phyloP scores from a whole-genome alignment of 2,888 invertebrate species.

The Cacoxenus indagator region DNA sequence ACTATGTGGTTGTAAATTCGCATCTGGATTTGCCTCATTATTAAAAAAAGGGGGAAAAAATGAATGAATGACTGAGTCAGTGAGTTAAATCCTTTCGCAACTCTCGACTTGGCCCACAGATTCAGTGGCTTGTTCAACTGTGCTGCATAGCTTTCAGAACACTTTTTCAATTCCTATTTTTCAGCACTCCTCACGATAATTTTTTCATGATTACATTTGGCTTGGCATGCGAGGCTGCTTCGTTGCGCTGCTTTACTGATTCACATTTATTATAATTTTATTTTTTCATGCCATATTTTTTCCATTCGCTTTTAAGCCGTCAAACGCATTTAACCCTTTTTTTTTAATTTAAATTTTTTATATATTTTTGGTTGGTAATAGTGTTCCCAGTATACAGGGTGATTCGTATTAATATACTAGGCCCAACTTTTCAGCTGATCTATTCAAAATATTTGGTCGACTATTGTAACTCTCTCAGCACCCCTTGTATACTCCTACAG shows the following conservation, averaged over 20 bases:
- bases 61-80: too few species aligned
- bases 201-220: conserved; percentile 65
- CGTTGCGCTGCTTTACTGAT: not conserved
- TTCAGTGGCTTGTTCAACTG: not conserved
- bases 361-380: conserved; percentile 39
- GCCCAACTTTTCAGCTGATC: not conserved
- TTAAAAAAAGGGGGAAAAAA: too few species aligned
- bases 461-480: conserved; percentile 27
- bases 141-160: not conserved
- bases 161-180: conserved; percentile 38
- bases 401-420: too few species aligned
- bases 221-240: conserved; percentile 56
- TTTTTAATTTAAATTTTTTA: conserved; percentile 46
- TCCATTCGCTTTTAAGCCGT: conserved; percentile 40
- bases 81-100: conserved; percentile 8
- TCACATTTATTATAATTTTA: conserved; percentile 19
- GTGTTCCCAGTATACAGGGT: conserved; percentile 40
- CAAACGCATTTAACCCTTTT: conserved; percentile 58
- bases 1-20: conserved; percentile 23
- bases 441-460: conserved; percentile 19
- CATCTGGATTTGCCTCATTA: not conserved
- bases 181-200: too few species aligned
- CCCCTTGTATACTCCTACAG: conserved; percentile 46
- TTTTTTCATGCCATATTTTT: conserved; percentile 37
- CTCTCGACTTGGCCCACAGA: too few species aligned